Percentiles rank a stretch among this genome's conserved stretches.
Evolutionary conservation across 2,797 vertebrate species (phyloP).

Genomic region (Capromys pilorides): DNA sequence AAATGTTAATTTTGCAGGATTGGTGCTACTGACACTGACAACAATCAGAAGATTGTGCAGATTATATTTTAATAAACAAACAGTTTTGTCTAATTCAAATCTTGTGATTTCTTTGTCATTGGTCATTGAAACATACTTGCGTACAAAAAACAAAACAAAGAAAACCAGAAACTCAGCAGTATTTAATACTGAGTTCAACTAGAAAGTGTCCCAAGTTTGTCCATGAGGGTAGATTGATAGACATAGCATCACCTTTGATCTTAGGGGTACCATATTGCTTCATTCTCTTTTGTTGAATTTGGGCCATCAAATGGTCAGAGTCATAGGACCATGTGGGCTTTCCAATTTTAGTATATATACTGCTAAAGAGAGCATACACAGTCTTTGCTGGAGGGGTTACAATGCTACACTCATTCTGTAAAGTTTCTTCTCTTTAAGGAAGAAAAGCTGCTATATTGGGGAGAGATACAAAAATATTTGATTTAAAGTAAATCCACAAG

Average conservation of each 20-base stretch:
- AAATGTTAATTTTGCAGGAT: not conserved
- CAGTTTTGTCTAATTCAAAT: not conserved
- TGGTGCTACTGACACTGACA: not conserved
- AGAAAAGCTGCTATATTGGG: not conserved
- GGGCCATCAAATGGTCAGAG: not conserved
- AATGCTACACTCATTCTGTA: not conserved
- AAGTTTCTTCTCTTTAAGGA: not conserved
- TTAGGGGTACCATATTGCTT: rapidly evolving
- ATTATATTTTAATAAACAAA: not conserved
- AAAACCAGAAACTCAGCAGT: not conserved
- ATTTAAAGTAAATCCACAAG: not conserved
- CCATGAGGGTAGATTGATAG: rapidly evolving
- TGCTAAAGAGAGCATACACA: no score
- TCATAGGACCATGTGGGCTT: not conserved
- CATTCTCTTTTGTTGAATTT: not conserved
- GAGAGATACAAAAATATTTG: not conserved
- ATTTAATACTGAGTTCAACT: not conserved
- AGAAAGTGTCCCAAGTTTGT: not conserved
- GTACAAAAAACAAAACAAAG: no score
- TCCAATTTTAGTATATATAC: no score
- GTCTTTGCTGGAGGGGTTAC: not conserved
- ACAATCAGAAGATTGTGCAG: no score
- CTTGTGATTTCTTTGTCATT: not conserved
- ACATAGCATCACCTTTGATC: not conserved
- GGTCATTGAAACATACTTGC: not conserved